Evolutionary conservation across 2,113 vertebrate genomes (phyloP).

Genomic region (human (Homo sapiens)): GRCh38 chr3:63719001-63719500

Average conservation of each 20-base stretch:
- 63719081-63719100: neutral
- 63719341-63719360: conserved; percentile 34
- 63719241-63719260: neutral
- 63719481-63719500: neutral
- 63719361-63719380: neutral
- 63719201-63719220: neutral
- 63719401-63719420: neutral
- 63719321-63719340: conserved; percentile 62
- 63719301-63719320: conserved; percentile 65
- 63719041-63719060: conserved; percentile 24
- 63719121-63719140: conserved; percentile 44
- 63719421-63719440: neutral
- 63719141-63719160: conserved; percentile 14
- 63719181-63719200: conserved; percentile 8
- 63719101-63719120: conserved; percentile 12
- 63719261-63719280: neutral
- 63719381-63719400: neutral
- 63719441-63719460: neutral
- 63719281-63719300: conserved; percentile 32
- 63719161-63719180: neutral
- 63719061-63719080: neutral
- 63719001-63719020: neutral
- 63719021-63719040: neutral
- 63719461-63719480: neutral
- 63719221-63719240: neutral